Base-by-base conservation (phyloP, 2,113 vertebrate genomes). In the Calypte anna region DNA sequence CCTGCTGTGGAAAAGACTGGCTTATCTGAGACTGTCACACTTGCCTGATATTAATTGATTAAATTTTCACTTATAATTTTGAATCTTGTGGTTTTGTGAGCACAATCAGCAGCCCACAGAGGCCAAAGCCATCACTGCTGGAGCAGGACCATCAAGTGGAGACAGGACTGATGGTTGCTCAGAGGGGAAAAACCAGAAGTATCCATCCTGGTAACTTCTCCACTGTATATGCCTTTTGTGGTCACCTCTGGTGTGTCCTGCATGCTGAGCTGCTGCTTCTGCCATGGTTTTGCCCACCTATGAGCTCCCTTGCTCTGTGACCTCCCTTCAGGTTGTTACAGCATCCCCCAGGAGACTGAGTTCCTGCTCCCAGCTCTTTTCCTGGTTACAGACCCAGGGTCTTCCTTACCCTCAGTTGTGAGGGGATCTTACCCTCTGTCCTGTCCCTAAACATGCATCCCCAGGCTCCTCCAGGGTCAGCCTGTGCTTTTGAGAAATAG, bases 11-110 rank as follows among this genome's bases (percentile, higher is more conserved):
- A 69, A 72, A 86, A 77, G 33, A 30, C 72, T 74, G 76, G 44
- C 64, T 95, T 93, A 93, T 95, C 93, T 93, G 76, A 91, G 72
- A 12, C 94, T 93, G 79, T 96, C 86, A 91, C 83, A 88, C 61
- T 90, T 86, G 90, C 85, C 82, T 93, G 90, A 88, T 96, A 91
- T 90, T 94, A 95, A 91, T 96, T 96, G 91, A 95, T 94, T 91
- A 88, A 92, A 93, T 92, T 87, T 93, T 93, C 76, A 90, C 91
- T 90, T 70, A 33, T 93, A 76, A 94, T 94, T 93, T 80, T 3
- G 10, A 68, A 54, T 76, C 86, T 77, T 23, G 1, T 54, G 83
- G 58, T 50, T 89, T 43, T 88, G 68, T 67, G 91, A 90, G 75
- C 76, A 50, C 48, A 22, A 9, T 8, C 79, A 86, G 4, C 61